phyloP scores from a whole-genome alignment of 30 jellyfish, hydroid and myxozoan genomes.

The Catostylus mosaicus region DNA sequence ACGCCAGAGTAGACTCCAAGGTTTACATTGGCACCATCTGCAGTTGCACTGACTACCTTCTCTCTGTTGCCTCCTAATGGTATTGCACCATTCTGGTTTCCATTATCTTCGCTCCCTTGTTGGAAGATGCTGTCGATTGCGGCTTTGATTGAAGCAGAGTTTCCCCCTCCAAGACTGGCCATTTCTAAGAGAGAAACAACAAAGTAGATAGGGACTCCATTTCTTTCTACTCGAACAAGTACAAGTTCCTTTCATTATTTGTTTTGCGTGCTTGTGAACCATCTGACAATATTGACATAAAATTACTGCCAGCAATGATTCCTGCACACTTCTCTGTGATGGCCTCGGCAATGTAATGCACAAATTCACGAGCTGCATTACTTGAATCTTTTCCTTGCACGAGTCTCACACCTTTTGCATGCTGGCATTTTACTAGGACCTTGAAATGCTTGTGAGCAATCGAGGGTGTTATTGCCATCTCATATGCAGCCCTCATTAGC shows the following conservation, averaged over 20 bases:
- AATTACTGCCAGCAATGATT: conserved; percentile 26
- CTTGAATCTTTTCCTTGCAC: conserved; percentile 31
- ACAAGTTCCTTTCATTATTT: conserved; percentile 33
- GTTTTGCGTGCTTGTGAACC: conserved; percentile 70
- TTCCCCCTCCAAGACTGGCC: conserved; percentile 55
- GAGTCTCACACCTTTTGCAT: conserved; percentile 35
- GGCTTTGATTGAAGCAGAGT: conserved; percentile 42
- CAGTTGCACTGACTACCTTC: conserved; percentile 47
- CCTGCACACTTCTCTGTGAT: conserved; percentile 44
- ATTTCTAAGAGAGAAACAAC: conserved; percentile 71
- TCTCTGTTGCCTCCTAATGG: conserved; percentile 30
- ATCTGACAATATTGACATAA: conserved; percentile 55
- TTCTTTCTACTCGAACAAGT: conserved; percentile 35
- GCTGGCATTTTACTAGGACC: conserved; percentile 56
- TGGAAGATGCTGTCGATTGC: conserved; percentile 63
- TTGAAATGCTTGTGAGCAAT: conserved; percentile 39
- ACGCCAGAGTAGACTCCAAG: conserved; percentile 67
- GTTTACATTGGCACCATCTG: conserved; percentile 76
- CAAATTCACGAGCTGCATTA: conserved; percentile 14
- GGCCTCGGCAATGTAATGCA: conserved; percentile 34
- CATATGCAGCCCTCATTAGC: conserved; percentile 50
- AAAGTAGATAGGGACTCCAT: conserved; percentile 58
- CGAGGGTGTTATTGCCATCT: conserved; percentile 52
- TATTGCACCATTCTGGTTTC: conserved; percentile 4
- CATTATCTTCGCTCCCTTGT: conserved; percentile 18